A percentile compares a stretch with the other conserved stretches of the same genome.
Conservation (phyloP, 2,113 vertebrate species). For the Nymphicus hollandicus region DNA sequence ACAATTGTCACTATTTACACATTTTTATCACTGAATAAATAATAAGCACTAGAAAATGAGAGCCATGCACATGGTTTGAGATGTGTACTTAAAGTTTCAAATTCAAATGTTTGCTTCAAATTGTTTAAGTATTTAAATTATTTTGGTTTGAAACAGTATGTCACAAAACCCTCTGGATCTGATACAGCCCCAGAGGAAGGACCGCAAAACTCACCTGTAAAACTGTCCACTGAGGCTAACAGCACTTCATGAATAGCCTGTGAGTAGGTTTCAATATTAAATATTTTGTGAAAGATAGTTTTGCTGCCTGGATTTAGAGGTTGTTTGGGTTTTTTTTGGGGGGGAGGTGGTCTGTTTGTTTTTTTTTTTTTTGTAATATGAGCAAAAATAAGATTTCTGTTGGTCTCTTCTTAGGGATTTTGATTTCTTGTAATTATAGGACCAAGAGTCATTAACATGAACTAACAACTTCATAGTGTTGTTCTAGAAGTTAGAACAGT, state of each 20-base stretch:
- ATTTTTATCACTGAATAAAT: neutral
- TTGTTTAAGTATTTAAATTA: neutral
- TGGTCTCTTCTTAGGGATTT: neutral
- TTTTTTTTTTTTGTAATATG: neutral
- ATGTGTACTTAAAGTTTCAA: neutral
- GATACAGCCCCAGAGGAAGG: neutral
- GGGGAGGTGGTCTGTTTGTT: no score
- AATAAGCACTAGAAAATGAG: neutral
- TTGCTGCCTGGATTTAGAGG: neutral
- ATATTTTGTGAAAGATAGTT: neutral
- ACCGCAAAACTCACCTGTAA: neutral
- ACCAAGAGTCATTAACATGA: neutral
- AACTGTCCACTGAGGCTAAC: neutral
- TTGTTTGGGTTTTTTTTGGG: neutral
- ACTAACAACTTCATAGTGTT: neutral
- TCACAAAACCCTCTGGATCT: neutral
- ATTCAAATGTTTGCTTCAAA: neutral
- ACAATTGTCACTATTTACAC: neutral
- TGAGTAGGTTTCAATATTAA: neutral
- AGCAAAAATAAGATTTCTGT: neutral
- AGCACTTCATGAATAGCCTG: neutral
- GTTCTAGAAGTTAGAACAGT: neutral
- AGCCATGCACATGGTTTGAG: neutral
- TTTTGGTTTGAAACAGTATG: neutral
- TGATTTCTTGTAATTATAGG: neutral